phyloP scores from a whole-genome alignment of 2,888 invertebrate genomes.

The Nebria salina region DNA sequence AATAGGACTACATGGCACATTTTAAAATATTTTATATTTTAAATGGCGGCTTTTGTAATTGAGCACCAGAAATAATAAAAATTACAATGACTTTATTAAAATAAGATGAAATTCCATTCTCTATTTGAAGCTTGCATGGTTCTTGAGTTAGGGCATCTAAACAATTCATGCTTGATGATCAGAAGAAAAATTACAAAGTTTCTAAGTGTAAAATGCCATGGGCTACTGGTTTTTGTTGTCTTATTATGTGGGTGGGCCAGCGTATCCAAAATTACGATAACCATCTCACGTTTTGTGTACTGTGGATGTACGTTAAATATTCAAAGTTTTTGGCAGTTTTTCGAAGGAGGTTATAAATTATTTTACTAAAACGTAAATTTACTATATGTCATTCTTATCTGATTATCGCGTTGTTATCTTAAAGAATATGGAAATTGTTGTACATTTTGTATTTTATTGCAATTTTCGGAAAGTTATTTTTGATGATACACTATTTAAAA shows the following conservation, averaged over 20 bases:
- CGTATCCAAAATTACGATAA: slow-evolving; percentile 37
- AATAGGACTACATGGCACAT: too few relatives aligned
- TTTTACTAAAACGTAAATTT: slow-evolving; percentile 22
- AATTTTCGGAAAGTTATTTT: too few relatives aligned
- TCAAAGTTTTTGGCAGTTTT: slow-evolving; percentile 32
- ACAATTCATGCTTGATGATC: background rate
- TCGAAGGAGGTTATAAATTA: slow-evolving; percentile 30
- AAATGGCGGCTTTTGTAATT: too few relatives aligned
- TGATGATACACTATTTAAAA: too few relatives aligned
- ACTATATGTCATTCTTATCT: slow-evolving; percentile 16
- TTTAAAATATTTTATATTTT: too few relatives aligned
- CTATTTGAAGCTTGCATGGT: background rate
- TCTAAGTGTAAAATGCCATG: background rate
- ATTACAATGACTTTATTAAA: too few relatives aligned
- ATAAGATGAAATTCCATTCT: background rate
- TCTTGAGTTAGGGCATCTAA: background rate
- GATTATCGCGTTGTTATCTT: background rate
- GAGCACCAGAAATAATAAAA: too few relatives aligned
- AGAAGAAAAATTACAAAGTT: background rate
- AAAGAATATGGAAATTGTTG: background rate
- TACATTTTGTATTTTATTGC: background rate
- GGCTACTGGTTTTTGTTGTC: slow-evolving; percentile 8
- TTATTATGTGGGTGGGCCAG: slow-evolving; percentile 35
- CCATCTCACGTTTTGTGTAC: slow-evolving; percentile 37
- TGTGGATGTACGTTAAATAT: slow-evolving; percentile 28